Base-by-base conservation (phyloP, 2,113 vertebrate species). In the Vimba vimba region DNA sequence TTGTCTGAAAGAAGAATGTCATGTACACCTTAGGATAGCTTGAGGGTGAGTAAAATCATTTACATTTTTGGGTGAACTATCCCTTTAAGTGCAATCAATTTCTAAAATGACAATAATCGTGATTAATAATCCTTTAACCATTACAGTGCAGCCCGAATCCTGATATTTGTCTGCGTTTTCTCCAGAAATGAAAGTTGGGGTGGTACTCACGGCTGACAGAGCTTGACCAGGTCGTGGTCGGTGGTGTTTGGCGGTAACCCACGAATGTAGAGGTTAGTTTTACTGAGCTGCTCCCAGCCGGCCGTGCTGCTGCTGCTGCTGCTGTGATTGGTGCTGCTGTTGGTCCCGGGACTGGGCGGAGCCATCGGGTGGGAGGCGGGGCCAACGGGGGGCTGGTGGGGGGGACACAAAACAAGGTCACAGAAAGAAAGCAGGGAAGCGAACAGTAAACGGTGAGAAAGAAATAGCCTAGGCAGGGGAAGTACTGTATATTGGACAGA, bases 221-320 rank as follows among this genome's bases (percentile, higher is more conserved):
- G 96, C 88, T 99, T 99, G 91, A 99, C 98, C 93, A 99, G 96
- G 94, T 99, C 98, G 93, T 99, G 97, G 92, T 99, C 98, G 66
- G 97, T 99, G 95, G 97, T 99, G 88, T 96, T 95, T 62, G 97
- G 97, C 91, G 95, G 95, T 95, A 99, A 93, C 74, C 97, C 98
- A 93, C 98, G 95, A 92, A 99, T 99, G 91, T 99, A 99, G 90
- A 99, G 97, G 93, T 99, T 99, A 19, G 98, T 99, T 96, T 98
- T 99, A 94, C 98, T 99, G 92, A 99, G 96, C 89, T 98, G 97
- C 91, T 99, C 98, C 97, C 97, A 99, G 91, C 98, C 97, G 91
- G 97, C 97, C 79, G 94, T 96, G 95, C 96, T 98, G 95, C 95
- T 95, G 91, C 96, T 97, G 93, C 97, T 97, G 93, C 97, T 98